Conservation (phyloP, 2,113 vertebrate genomes). For the Stigmatopora nigra region DNA sequence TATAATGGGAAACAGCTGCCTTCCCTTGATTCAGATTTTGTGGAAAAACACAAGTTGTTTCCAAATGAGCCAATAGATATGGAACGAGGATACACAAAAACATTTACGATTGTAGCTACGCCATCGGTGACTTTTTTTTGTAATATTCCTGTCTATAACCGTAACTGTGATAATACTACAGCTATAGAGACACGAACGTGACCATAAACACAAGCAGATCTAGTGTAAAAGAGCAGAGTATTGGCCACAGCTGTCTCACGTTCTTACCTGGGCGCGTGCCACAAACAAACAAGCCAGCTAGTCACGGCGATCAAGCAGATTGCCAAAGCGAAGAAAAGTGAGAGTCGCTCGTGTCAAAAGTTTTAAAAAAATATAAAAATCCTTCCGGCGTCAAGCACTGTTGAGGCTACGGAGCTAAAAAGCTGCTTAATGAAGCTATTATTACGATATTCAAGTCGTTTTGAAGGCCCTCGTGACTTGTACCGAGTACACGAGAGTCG, state of each 20-base stretch:
- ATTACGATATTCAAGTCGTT: background rate
- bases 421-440: background rate
- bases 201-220: background rate
- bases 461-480: slow-evolving; percentile 1
- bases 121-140: background rate
- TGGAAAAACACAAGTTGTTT: background rate
- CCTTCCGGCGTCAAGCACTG: slow-evolving; percentile 10
- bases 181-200: background rate
- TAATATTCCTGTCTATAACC: background rate
- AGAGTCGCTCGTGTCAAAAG: background rate
- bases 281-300: background rate
- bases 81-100: background rate
- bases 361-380: background rate
- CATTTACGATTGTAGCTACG: background rate
- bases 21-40: background rate
- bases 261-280: slow-evolving; percentile 33
- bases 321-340: background rate
- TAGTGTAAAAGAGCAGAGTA: background rate
- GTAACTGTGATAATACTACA: background rate
- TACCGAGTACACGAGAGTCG: background rate
- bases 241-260: slow-evolving; percentile 3
- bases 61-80: background rate
- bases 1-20: too few relatives aligned
- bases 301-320: background rate
- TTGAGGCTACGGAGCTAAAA: background rate